Percentiles rank a stretch among this genome's conserved stretches.
Conservation (phyloP, 1,140 invertebrate genomes). For the Chrysomallon squamiferum region DNA sequence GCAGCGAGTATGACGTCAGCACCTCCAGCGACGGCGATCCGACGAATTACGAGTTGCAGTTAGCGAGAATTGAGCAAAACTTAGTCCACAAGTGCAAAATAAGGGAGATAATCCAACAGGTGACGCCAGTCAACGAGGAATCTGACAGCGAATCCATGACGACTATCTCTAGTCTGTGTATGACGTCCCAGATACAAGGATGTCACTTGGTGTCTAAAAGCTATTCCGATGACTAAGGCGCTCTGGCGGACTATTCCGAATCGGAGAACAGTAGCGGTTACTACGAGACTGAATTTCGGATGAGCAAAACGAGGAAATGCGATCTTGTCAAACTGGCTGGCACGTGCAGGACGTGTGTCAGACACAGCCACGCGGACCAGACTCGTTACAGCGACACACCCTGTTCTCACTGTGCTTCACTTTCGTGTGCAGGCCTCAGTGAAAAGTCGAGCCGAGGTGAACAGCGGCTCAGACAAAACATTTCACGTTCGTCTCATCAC, state of each 20-base stretch:
- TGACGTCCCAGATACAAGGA: constrained; percentile 25
- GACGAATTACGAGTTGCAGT: constrained; percentile 35
- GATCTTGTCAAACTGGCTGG: too few relatives aligned
- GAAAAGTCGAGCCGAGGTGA: too few relatives aligned
- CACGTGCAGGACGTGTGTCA: too few relatives aligned
- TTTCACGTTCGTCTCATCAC: too few relatives aligned
- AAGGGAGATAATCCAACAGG: not conserved
- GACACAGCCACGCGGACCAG: too few relatives aligned
- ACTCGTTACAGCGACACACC: too few relatives aligned
- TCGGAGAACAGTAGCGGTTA: constrained; percentile 43
- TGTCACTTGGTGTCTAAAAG: constrained; percentile 13
- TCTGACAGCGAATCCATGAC: constrained; percentile 35
- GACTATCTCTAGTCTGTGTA: constrained; percentile 35
- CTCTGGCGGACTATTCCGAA: constrained; percentile 34
- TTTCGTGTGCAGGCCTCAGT: too few relatives aligned
- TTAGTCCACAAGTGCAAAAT: constrained; percentile 19
- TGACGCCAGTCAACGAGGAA: not conserved
- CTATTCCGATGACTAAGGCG: constrained; percentile 30
- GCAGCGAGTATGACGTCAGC: constrained; percentile 47
- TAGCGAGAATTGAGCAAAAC: constrained; percentile 44
- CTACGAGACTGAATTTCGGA: too few relatives aligned
- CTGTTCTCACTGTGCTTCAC: too few relatives aligned
- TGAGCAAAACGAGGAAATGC: too few relatives aligned
- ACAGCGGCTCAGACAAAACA: too few relatives aligned
- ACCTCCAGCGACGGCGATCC: constrained; percentile 46